Conservation (phyloP, 1,140 invertebrate species). For the Euura saliciscinereae region DNA sequence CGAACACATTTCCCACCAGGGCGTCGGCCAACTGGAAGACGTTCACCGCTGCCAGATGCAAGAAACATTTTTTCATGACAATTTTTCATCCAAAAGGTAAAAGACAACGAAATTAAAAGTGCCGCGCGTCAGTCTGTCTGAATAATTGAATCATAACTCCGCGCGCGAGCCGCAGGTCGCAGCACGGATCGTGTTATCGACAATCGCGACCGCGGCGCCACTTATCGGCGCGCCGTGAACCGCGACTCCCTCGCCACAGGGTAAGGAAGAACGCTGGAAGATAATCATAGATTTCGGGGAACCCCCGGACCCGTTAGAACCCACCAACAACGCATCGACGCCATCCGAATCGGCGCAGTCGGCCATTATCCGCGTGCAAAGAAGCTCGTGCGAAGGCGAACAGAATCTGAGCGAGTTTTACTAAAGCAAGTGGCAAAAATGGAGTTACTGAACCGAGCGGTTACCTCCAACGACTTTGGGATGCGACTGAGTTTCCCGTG, state of each 20-base stretch:
- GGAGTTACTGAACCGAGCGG: neutral
- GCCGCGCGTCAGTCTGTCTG: neutral
- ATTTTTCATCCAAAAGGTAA: too few species aligned
- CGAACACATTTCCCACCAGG: constrained; percentile 6
- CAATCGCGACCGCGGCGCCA: too few species aligned
- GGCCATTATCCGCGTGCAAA: neutral
- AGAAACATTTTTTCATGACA: neutral
- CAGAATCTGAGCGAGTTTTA: too few species aligned
- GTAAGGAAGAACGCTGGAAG: too few species aligned
- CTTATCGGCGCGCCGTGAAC: too few species aligned
- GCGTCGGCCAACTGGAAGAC: constrained; percentile 10
- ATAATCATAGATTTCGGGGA: neutral
- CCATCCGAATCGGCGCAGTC: too few species aligned
- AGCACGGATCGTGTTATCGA: neutral
- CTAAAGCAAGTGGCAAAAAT: neutral
- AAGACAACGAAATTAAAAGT: neutral
- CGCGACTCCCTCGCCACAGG: too few species aligned
- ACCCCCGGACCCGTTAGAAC: too few species aligned
- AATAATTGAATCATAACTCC: neutral
- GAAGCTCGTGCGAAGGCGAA: neutral
- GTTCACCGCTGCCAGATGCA: neutral
- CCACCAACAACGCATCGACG: too few species aligned
- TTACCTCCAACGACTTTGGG: neutral
- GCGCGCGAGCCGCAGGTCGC: neutral
- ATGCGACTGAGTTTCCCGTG: neutral